Evolutionary conservation across 2,113 vertebrate species (phyloP).

Genomic region (Typhlomys cinereus): DNA sequence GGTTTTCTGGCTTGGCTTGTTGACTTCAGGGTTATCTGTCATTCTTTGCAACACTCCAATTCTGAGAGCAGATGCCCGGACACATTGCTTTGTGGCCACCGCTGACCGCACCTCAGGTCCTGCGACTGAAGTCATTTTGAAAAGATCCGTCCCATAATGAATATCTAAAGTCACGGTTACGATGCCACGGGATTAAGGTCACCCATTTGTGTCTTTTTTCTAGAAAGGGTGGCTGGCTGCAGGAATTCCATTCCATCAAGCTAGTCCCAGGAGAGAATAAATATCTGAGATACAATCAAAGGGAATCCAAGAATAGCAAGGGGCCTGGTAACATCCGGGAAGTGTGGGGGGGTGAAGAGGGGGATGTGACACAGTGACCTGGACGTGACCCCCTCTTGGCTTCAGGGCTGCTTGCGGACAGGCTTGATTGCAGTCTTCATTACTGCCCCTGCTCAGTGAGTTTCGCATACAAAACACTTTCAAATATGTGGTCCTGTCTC

Average conservation of each 20-base stretch:
- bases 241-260: background rate
- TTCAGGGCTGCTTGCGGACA: background rate
- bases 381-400: background rate
- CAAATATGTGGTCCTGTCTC: background rate
- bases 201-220: constrained; percentile 2
- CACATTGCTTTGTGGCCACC: background rate
- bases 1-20: background rate
- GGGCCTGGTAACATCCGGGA: constrained; percentile 28
- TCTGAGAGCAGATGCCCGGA: background rate
- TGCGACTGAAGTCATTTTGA: background rate
- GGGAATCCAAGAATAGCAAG: constrained; percentile 45
- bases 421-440: background rate
- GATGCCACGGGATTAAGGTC: background rate
- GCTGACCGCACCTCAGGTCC: background rate
- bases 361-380: constrained; percentile 1
- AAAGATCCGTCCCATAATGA: background rate
- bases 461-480: background rate
- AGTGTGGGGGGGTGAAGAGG: too few relatives aligned
- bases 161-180: background rate
- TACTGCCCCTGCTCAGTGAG: background rate
- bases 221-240: background rate
- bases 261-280: constrained; percentile 15
- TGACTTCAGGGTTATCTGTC: background rate
- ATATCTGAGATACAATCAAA: constrained; percentile 56
- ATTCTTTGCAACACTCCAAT: background rate